Evolutionary conservation across 2,113 vertebrate species (phyloP).

Genomic region (Ibidorhyncha struthersii): DNA sequence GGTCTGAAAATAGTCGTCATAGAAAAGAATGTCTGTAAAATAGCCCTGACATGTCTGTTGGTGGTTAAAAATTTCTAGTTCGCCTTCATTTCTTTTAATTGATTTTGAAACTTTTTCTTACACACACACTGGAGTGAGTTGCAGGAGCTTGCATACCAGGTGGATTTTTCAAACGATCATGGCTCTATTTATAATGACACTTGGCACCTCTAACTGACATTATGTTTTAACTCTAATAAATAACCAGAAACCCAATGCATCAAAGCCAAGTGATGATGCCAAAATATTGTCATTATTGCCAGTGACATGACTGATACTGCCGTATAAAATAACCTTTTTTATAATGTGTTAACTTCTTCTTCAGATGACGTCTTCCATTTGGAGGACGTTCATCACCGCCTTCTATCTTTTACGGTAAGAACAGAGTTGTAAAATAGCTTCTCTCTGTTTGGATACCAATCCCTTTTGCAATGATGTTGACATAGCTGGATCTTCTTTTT

Average conservation of each 20-base stretch:
- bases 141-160: not conserved
- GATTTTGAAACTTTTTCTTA: not conserved
- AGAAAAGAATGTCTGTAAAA: not conserved
- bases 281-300: slow-evolving; percentile 13
- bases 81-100: not conserved
- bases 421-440: not conserved
- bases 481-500: not conserved
- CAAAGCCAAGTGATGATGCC: not conserved
- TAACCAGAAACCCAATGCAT: not conserved
- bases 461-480: not conserved
- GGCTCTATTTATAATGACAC: slow-evolving; percentile 27
- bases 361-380: not conserved
- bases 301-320: not conserved
- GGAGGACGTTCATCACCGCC: not conserved
- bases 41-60: not conserved
- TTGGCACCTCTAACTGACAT: slow-evolving; percentile 4
- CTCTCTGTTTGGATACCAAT: not conserved
- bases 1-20: not conserved
- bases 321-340: slow-evolving; percentile 9
- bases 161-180: not conserved
- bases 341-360: slow-evolving; percentile 27
- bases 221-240: slow-evolving; percentile 40
- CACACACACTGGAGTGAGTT: not conserved
- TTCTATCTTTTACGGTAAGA: not conserved
- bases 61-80: not conserved